Evolutionary conservation across 2,888 invertebrate species (phyloP).

Genomic region (Orthonychiurus folsomi): DNA sequence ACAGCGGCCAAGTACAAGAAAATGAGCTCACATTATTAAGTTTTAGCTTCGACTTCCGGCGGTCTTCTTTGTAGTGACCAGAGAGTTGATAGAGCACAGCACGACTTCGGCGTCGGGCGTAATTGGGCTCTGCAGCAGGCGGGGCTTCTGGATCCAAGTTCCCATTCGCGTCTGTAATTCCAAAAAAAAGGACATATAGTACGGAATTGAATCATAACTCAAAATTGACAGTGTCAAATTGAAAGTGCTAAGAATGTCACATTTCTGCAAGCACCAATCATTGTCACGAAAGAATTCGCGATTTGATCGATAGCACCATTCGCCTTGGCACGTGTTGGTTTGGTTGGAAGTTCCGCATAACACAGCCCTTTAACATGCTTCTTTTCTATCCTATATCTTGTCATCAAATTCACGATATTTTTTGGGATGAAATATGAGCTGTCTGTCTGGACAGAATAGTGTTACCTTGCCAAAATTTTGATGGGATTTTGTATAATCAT

Average conservation of each 20-base stretch:
- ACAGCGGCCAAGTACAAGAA: too few relatives aligned
- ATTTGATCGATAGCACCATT: not conserved
- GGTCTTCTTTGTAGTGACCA: conserved; percentile 84
- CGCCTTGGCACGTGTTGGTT: conserved; percentile 5
- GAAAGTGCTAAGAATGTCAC: not conserved
- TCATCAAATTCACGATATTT: too few relatives aligned
- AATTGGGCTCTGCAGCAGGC: conserved; percentile 59
- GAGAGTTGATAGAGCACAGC: conserved; percentile 94
- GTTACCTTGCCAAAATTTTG: too few relatives aligned
- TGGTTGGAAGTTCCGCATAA: too few relatives aligned
- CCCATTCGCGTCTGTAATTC: conserved; percentile 69
- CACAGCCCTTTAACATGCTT: too few relatives aligned
- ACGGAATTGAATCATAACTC: not conserved
- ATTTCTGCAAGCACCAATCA: not conserved
- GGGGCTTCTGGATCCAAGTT: conserved; percentile 67
- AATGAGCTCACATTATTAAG: conserved; percentile 84
- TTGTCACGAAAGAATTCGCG: not conserved
- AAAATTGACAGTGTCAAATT: not conserved
- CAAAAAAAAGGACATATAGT: conserved; percentile 8
- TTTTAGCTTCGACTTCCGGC: conserved; percentile 82
- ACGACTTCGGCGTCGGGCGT: conserved; percentile 81
- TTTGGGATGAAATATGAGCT: too few relatives aligned
- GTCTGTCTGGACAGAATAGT: too few relatives aligned
- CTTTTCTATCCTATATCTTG: too few relatives aligned
- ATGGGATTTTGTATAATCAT: too few relatives aligned